Evolutionary conservation across 2,888 invertebrate genomes (phyloP).

Genomic region (Lepidochrysops patricia): DNA sequence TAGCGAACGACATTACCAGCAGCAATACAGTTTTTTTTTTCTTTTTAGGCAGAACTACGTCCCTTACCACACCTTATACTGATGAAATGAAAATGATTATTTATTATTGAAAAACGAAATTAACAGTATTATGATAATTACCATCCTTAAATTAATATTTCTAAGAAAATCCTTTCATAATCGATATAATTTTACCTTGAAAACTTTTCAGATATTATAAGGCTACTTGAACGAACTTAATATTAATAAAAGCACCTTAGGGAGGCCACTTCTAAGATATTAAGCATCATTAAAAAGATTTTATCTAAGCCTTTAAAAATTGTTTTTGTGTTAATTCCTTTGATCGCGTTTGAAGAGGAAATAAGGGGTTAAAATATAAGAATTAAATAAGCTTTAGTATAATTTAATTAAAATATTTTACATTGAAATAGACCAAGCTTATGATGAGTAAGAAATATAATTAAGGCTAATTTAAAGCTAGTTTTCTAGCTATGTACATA

Average conservation of each 20-base stretch:
- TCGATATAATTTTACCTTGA: too few species aligned
- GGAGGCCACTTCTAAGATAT: neutral
- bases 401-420: neutral
- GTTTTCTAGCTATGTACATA: too few species aligned
- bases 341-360: neutral
- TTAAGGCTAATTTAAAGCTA: too few species aligned
- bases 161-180: too few species aligned
- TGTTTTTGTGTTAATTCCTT: neutral
- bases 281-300: neutral
- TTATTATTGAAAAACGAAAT: too few species aligned
- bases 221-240: neutral
- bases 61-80: too few species aligned
- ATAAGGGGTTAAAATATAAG: neutral
- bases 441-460: neutral
- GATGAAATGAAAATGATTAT: too few species aligned
- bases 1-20: too few species aligned
- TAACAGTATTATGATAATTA: too few species aligned
- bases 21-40: too few species aligned
- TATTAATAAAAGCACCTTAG: neutral
- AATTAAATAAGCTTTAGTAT: neutral
- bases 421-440: neutral
- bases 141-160: too few species aligned
- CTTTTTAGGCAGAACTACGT: too few species aligned
- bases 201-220: neutral
- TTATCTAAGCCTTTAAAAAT: neutral